Conservation (phyloP, 2,113 vertebrate genomes). For the Marcusenius ussheri region DNA sequence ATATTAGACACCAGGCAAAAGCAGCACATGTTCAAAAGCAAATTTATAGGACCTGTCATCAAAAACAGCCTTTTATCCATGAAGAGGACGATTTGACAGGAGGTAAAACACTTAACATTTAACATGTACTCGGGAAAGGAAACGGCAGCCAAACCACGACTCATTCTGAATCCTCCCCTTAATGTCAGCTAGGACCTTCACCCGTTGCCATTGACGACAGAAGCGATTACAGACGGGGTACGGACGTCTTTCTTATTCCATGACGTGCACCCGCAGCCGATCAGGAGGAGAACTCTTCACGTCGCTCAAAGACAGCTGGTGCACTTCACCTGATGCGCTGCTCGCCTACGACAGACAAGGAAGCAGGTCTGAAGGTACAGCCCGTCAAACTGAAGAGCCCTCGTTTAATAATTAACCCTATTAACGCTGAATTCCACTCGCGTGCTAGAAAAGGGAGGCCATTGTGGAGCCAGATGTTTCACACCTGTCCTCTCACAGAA, state of each 20-base stretch:
- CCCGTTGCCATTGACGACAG: not conserved
- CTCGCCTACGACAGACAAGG: not conserved
- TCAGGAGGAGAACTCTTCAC: conserved; percentile 35
- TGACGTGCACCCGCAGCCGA: conserved; percentile 37
- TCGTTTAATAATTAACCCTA: conserved; percentile 1
- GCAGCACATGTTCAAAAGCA: not conserved
- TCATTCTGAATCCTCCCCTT: not conserved
- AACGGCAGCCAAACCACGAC: not conserved
- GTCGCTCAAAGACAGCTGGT: conserved; percentile 7
- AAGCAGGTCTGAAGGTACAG: conserved; percentile 1
- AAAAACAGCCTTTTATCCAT: not conserved
- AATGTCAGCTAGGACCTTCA: not conserved
- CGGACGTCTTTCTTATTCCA: conserved; percentile 4
- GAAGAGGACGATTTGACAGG: not conserved
- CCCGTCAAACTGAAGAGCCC: not conserved
- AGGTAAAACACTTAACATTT: not conserved
- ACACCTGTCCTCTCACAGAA: not conserved
- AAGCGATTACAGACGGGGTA: not conserved
- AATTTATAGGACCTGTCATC: not conserved
- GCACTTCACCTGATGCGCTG: not conserved
- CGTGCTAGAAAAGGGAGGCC: not conserved
- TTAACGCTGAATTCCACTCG: not conserved
- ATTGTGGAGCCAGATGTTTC: not conserved
- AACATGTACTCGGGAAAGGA: not conserved
- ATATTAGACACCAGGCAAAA: not conserved